Conservation (phyloP, 2,797 vertebrate species). For the Myiotriccus ornatus region DNA sequence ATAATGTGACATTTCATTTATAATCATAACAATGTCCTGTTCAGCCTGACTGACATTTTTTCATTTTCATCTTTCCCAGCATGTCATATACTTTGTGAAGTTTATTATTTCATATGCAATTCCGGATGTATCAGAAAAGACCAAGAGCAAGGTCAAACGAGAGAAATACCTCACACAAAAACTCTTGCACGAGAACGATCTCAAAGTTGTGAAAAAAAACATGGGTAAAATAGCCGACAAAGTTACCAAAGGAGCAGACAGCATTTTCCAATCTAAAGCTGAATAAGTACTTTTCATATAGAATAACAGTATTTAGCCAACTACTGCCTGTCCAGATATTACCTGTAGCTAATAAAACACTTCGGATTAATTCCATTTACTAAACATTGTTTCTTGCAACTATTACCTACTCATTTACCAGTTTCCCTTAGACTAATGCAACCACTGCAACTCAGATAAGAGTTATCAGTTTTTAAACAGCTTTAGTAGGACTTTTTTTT, state of each 20-base stretch:
- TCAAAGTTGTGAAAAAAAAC: slow-evolving; percentile 81
- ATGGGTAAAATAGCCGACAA: slow-evolving; percentile 68
- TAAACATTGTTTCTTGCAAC: not conserved
- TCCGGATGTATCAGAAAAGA: slow-evolving; percentile 85
- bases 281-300: slow-evolving; percentile 57
- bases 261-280: slow-evolving; percentile 54
- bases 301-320: not conserved
- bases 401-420: not conserved
- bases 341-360: not conserved
- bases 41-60: slow-evolving; percentile 2
- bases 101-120: slow-evolving; percentile 89
- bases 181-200: slow-evolving; percentile 85
- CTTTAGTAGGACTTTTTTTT: slow-evolving; percentile 3
- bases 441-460: not conserved
- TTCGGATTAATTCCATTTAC: not conserved
- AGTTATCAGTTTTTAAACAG: not conserved
- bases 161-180: slow-evolving; percentile 91
- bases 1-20: not conserved
- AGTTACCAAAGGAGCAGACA: slow-evolving; percentile 18
- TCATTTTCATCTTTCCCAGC: slow-evolving; percentile 76
- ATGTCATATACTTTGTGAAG: slow-evolving; percentile 90
- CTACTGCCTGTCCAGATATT: not conserved
- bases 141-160: slow-evolving; percentile 87
- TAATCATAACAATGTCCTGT: not conserved
- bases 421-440: not conserved